phyloP scores from a whole-genome alignment of 2,888 invertebrate species.

The Listrodromus nycthemerus region DNA sequence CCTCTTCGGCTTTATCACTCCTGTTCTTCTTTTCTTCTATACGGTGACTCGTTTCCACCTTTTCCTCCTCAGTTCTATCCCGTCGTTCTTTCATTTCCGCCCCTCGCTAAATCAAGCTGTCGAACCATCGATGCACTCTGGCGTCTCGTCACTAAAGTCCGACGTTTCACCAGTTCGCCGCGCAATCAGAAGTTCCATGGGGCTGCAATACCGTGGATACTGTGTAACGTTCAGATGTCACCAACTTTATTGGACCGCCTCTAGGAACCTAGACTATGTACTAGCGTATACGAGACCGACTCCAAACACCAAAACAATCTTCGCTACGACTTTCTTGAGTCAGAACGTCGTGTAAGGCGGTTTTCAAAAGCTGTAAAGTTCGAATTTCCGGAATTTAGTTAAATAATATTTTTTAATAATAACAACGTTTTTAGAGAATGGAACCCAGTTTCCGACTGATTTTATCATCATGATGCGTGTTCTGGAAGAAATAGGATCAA shows the following conservation, averaged over 20 bases:
- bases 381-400: not conserved
- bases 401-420: not conserved
- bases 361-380: constrained; percentile 5
- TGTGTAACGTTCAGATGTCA: not conserved
- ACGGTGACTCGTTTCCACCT: not conserved
- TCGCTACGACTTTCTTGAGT: not conserved
- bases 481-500: not conserved
- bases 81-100: not conserved
- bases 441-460: not conserved
- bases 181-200: constrained; percentile 1
- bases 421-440: not conserved
- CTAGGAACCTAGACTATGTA: not conserved
- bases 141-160: not conserved
- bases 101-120: constrained; percentile 7
- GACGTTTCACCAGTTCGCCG: constrained; percentile 5
- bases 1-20: constrained; percentile 17
- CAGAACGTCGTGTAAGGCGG: not conserved
- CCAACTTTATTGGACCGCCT: not conserved
- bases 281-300: not conserved
- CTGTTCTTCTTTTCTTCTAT: constrained; percentile 1
- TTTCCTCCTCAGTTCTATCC: constrained; percentile 11
- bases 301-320: not conserved
- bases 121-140: not conserved
- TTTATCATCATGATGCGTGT: not conserved
- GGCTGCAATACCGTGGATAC: not conserved